Evolutionary conservation across 2,113 vertebrate genomes (phyloP), one percentile per base, ranked within the genome.

Genomic region (Leptocoma aspasia): DNA sequence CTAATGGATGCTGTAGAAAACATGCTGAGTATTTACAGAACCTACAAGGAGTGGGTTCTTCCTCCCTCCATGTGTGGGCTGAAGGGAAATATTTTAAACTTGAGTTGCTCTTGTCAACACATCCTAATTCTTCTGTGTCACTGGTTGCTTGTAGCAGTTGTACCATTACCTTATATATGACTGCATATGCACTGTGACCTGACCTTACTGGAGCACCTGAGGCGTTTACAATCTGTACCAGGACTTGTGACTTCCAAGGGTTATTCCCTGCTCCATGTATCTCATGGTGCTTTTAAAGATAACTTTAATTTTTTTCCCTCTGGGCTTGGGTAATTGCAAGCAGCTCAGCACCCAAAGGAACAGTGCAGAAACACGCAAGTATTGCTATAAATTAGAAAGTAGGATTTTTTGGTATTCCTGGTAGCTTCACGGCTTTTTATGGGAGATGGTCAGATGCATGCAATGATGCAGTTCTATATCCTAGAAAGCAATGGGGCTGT

Each of bases 21-120:
- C 80, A 75, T 57, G 57, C 44, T 44, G 59, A 86, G 60, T 81
- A 88, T 90, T 94, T 90, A 65, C 57, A 59, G 82, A 79, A 61
- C n/a, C 79, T 89, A 37, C 0, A 70, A 54, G 54, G 68, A 96
- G 27, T 56, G 76, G 42, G 49, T 88, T 92, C 89, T 37, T 71
- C 47, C 60, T 24, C 2, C 6, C 30, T 18, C 39, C 23, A 6
- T 0, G 3, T 85, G 82, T 86, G 87, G 78, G 52, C 44, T 92
- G 56, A 79, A 66, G 64, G 85, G 60, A 92, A 88, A 37, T 88
- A 60, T 52, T 92, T 96, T 37, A 75, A 86, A 63, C 68, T 83
- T 33, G 27, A 94, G 52, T 90, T 95, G 60, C 76, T 86, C 86
- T 75, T 96, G 92, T 92, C 82, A 89, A 49, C 88, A 75, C 79